Base-by-base conservation (phyloP, 2,113 vertebrate genomes). In the Budorcas taxicolor region DNA sequence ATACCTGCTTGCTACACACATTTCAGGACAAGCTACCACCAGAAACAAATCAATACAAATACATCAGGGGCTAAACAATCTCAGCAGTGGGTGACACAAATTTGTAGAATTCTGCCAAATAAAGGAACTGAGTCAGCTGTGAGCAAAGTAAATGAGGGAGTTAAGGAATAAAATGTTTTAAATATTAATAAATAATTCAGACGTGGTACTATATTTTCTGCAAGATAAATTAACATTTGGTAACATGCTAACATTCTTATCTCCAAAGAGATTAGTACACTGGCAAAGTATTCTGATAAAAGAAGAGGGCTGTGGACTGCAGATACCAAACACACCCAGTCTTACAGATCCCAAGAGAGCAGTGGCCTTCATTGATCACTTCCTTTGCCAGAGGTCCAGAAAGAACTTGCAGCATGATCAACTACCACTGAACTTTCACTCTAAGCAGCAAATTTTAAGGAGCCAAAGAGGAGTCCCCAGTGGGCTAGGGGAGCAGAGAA, bases 61-160 rank as follows among this genome's bases (percentile, higher is more conserved):
- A 36, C n/a, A 64, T 64, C 31, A 36, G 64, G 9, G 97, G 97
- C 95, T 94, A 95, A 97, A 98, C 96, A 97, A 97, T 97, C 98
- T 98, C 98, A 98, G 98, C 97, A 98, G 98, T 98, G 98, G 94
- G 97, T 97, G 97, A 95, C 96, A 36, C n/a, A 97, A 97, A 98
- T 98, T 98, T 98, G 98, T 98, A 98, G 98, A 98, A 98, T 98
- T 97, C 98, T 98, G 98, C 97, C 97, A 71, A 98, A 98, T 97
- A 98, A 96, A 92, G 89, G 97, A 89, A 95, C 55, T 94, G 97
- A 98, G 94, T 55, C 96, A 89, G 83, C 60, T 90, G 64, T 97
- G 96, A 40, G 98, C 90, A 98, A 98, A 97, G 95, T 55, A 97
- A 96, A 97, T 96, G 81, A 97, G 71, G 97, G 97, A 97, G 96